Evolutionary conservation across 2,888 invertebrate genomes (phyloP).

Genomic region (Parelbella ahira): DNA sequence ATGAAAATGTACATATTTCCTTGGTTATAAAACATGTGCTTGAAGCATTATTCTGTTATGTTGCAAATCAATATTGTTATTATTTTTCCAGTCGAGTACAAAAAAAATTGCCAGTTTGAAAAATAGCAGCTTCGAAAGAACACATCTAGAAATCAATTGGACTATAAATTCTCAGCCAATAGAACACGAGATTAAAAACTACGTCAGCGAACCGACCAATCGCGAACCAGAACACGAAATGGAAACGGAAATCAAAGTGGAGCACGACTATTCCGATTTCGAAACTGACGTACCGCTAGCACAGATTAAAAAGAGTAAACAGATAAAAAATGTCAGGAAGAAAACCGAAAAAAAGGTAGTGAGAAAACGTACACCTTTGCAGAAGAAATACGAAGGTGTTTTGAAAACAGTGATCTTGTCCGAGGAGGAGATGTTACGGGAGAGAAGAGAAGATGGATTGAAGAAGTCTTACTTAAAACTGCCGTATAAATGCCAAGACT

Average conservation of each 20-base stretch:
- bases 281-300: constrained; percentile 43
- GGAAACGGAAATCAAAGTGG: constrained; percentile 45
- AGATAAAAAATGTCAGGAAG: constrained; percentile 29
- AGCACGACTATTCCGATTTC: constrained; percentile 41
- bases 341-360: constrained; percentile 15
- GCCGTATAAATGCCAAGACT: constrained; percentile 55
- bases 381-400: constrained; percentile 46
- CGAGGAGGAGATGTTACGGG: constrained; percentile 44
- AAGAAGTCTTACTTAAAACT: constrained; percentile 49
- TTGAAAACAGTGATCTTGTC: constrained; percentile 43
- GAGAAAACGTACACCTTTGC: constrained; percentile 11
- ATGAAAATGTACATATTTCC: no score
- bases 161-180: constrained; percentile 30
- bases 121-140: constrained; percentile 13
- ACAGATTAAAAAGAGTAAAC: constrained; percentile 32
- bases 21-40: no score
- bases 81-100: constrained; percentile 22
- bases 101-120: constrained; percentile 19
- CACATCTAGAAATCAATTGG: constrained; percentile 33
- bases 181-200: constrained; percentile 19
- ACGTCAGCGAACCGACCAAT: constrained; percentile 11
- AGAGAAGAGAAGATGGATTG: constrained; percentile 42
- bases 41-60: no score
- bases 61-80: not conserved
- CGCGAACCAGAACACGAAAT: constrained; percentile 27